A percentile compares a stretch with the other conserved stretches of the same genome.
These are phyloP conservation scores for Montipora capitata DNA, from an alignment of 92 coral and sea anemone genomes.

Conservation along the genomic window DNA sequence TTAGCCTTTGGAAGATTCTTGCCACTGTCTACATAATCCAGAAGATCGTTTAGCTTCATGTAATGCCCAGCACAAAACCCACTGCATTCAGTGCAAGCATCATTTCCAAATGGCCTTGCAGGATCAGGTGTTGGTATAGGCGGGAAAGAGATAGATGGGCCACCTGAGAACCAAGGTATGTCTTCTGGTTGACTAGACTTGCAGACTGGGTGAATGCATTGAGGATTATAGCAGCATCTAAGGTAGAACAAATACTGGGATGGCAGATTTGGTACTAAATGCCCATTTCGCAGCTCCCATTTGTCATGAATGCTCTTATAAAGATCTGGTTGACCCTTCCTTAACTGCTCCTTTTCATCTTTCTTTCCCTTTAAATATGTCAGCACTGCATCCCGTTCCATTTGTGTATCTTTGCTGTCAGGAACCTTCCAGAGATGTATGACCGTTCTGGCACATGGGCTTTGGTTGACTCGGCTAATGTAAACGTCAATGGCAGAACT, in stretches of 20 bases:
- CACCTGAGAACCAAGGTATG: conserved; percentile 48
- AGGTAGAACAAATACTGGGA: not conserved
- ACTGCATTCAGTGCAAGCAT: not conserved
- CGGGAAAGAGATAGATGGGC: conserved; percentile 35
- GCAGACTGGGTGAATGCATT: conserved; percentile 6
- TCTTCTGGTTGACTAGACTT: not conserved
- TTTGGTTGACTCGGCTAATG: too few species aligned
- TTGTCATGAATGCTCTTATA: too few species aligned
- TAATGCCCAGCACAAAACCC: conserved; percentile 60
- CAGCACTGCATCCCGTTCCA: too few species aligned
- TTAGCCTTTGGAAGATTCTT: conserved; percentile 23
- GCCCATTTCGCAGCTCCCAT: not conserved
- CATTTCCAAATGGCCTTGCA: conserved; percentile 50
- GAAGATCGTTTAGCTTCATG: conserved; percentile 32
- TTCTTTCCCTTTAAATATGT: too few species aligned
- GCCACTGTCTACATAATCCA: conserved; percentile 29
- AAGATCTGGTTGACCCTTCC: too few species aligned
- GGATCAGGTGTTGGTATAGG: conserved; percentile 66
- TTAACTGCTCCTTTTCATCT: too few species aligned
- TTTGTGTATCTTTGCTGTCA: too few species aligned
- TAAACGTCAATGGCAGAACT: too few species aligned
- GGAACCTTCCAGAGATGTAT: too few species aligned
- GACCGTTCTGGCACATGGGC: too few species aligned
- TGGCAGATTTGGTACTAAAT: conserved; percentile 8
- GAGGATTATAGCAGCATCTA: conserved; percentile 11